Conservation (phyloP, 2,113 vertebrate genomes). For the Vireo altiloquus region DNA sequence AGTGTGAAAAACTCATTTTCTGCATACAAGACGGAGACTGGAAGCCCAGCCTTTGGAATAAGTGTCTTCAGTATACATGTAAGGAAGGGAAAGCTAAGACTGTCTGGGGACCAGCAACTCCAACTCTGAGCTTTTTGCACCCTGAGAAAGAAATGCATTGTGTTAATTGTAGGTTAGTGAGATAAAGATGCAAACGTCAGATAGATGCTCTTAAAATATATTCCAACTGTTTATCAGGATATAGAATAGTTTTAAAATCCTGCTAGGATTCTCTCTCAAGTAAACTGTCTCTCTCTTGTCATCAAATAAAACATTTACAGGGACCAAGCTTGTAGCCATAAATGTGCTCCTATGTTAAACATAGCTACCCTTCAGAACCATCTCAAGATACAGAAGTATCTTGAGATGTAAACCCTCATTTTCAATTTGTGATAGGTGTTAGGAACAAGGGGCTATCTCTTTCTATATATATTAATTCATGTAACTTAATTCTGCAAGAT, state of each 20-base stretch:
- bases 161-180: slow-evolving; percentile 38
- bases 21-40: neutral
- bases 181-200: slow-evolving; percentile 21
- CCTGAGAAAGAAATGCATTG: neutral
- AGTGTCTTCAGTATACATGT: neutral
- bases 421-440: neutral
- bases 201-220: slow-evolving; percentile 5
- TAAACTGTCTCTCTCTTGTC: slow-evolving; percentile 8
- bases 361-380: neutral
- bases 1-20: neutral
- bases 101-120: neutral
- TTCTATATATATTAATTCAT: slow-evolving; percentile 14
- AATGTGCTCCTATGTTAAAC: slow-evolving; percentile 22
- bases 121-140: neutral
- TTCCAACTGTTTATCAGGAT: neutral
- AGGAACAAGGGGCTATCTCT: neutral
- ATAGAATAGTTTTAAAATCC: slow-evolving; percentile 1
- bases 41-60: neutral
- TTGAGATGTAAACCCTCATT: neutral
- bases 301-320: slow-evolving; percentile 43
- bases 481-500: slow-evolving; percentile 62
- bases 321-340: neutral
- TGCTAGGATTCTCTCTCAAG: slow-evolving; percentile 28
- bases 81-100: neutral
- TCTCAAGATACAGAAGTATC: neutral